Base-by-base conservation (phyloP, 2,888 invertebrate genomes). In the Ashinkailepas kermadecensis region DNA sequence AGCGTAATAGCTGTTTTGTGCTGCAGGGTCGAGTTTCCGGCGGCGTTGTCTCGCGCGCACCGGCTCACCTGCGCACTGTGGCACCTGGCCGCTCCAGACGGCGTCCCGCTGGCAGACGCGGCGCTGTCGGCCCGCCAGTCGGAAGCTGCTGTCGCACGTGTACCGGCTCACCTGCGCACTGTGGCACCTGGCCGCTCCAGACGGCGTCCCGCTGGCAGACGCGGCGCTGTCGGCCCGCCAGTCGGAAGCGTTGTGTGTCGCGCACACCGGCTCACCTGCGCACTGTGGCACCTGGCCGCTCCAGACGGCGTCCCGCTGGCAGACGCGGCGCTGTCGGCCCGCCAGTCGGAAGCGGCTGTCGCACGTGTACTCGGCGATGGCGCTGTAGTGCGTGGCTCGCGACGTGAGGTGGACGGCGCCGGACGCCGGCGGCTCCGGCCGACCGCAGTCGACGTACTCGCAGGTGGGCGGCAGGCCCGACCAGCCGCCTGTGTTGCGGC, bases 301-400 rank as follows among this genome's bases (percentile, higher is more conserved):
- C 96, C 96, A 96, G 0, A 95, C 95, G 80, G 93, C 95, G 86
- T 96, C 93, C 86, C 96, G 95, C 81, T 94, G 90, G 86, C 96
- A 96, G 81, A 95, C 87, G 83, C 95, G 89, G 81, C 95, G 90
- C 4, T 94, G 93, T 7, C 94, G 93, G 0, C 96, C 96, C 84
- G 93, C 93, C 15, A 96, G 88, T 86, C 93, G 92, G 88, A 91
- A 96, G 86, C 95, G 93, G 6, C 91, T 89, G 82, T 93, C 91
- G 86, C 96, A 96, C 85, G 94, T 93, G 86, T 96, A 96, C 12
- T 95, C 89, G 0, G 92, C 95, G 3, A 94, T 92, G 0, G 95
- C 94, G 0, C 95, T 95, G 85, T 95, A 95, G 87, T 95, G 95
- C 0, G 95, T 95, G 0, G 92, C 95, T 87, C 96, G 94, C 0